Evolutionary conservation across 2,888 invertebrate species (phyloP), one percentile per base, ranked within the genome.

Genomic region (Drosophila affinis): DNA sequence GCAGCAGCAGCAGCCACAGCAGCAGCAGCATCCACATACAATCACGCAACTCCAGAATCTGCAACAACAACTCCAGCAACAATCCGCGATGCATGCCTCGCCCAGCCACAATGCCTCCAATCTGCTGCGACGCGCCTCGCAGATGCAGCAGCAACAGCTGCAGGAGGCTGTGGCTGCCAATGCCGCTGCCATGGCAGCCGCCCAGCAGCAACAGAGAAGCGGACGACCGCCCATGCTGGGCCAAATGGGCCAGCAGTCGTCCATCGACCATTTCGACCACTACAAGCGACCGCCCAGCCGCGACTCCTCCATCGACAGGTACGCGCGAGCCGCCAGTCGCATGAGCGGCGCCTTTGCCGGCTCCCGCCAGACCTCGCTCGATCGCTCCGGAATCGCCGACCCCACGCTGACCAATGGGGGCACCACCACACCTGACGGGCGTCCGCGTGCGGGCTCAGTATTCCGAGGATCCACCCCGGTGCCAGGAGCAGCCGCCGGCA

Each of bases 231-330:
- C 93, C 73, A 90, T 92, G 89, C 77, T 92, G 32, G 90, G 91
- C 18, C 90, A 91, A 72, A 87, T 81, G 55, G 89, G 89, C 29
- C 91, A 90, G 49, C 94, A 95, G 93, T 94, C 96, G 12, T 96
- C 96, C 81, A 97, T 97, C 90, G 97, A 98, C 92, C 97, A 97
- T 90, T 97, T 98, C 91, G 98, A 98, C 92, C 98, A 98, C 91
- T 98, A 98, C 92, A 97, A 97, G 92, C 94, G 97, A 91, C 97
- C 97, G 59, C 97, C 97, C 1, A 97, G 97, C 93, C 94, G 97
- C 90, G 97, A 97, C 91, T 95, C 96, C 71, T 97, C 97, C 81
- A 96, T 97, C 52, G 97, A 97, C 93, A 94, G 96, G 72, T 96
- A 96, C 90, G 94, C 95, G 6, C 93, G 96, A 72, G 95, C 96